A percentile compares a stretch with the other conserved stretches of the same genome.
Evolutionary conservation across 2,113 vertebrate species (phyloP).

Genomic region (Formicarius rufipectus): DNA sequence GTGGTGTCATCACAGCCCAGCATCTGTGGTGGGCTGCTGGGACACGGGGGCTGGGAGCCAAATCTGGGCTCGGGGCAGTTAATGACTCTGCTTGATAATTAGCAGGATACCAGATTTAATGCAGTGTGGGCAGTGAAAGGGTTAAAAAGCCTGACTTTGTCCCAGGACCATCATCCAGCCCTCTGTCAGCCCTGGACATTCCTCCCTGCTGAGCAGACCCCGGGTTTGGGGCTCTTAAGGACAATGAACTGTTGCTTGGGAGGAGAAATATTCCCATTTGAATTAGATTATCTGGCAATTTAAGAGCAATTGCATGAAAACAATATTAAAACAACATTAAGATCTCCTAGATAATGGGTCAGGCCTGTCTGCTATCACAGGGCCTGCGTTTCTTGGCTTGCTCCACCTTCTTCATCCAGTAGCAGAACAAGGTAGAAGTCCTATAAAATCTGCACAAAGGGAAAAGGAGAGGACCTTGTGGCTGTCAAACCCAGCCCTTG

Average conservation of each 20-base stretch:
- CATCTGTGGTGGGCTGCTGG: neutral
- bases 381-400: neutral
- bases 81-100: neutral
- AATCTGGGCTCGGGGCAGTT: neutral
- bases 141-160: neutral
- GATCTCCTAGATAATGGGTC: neutral
- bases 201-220: neutral
- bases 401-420: neutral
- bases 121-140: neutral
- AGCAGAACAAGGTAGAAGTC: neutral
- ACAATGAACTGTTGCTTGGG: neutral
- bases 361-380: neutral
- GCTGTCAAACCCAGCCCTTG: neutral
- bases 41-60: neutral
- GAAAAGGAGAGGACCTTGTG: neutral
- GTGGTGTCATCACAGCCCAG: neutral
- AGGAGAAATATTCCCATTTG: neutral
- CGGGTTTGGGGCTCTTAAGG: neutral
- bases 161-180: neutral
- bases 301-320: neutral
- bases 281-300: neutral
- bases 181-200: neutral
- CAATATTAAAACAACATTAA: neutral
- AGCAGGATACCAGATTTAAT: neutral
- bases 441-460: neutral